Percentiles rank a stretch among this genome's conserved stretches.
phyloP scores from a whole-genome alignment of 2,797 vertebrate species.

The Cynopterus sphinx region DNA sequence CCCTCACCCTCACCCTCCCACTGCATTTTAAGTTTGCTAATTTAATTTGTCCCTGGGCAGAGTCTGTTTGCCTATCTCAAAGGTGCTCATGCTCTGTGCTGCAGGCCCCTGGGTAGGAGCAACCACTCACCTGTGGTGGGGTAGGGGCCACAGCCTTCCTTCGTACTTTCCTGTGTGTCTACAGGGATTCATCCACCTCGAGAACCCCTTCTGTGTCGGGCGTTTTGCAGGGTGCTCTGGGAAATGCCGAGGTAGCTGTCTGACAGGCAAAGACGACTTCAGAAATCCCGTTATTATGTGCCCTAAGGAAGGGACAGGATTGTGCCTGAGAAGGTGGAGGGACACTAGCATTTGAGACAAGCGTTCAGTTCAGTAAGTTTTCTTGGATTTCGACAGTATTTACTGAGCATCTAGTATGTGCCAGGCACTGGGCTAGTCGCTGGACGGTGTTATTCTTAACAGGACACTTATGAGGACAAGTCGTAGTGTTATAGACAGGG shows the following conservation, averaged over 20 bases:
- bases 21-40: neutral
- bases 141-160: neutral
- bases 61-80: constrained; percentile 30
- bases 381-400: neutral
- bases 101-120: neutral
- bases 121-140: neutral
- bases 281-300: neutral
- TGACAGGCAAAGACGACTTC: neutral
- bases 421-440: neutral
- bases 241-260: neutral
- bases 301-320: neutral
- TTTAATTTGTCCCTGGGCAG: constrained; percentile 56
- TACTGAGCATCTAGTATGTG: neutral
- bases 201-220: neutral
- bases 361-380: neutral
- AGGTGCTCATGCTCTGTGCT: neutral
- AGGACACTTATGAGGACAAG: neutral
- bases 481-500: neutral
- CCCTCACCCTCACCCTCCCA: neutral
- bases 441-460: neutral
- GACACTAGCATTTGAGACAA: neutral
- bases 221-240: neutral
- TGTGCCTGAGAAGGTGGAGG: neutral
- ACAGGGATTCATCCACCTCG: neutral
- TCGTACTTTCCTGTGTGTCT: neutral